Base-by-base conservation (phyloP, 2,797 vertebrate genomes). In the Chelon auratus region DNA sequence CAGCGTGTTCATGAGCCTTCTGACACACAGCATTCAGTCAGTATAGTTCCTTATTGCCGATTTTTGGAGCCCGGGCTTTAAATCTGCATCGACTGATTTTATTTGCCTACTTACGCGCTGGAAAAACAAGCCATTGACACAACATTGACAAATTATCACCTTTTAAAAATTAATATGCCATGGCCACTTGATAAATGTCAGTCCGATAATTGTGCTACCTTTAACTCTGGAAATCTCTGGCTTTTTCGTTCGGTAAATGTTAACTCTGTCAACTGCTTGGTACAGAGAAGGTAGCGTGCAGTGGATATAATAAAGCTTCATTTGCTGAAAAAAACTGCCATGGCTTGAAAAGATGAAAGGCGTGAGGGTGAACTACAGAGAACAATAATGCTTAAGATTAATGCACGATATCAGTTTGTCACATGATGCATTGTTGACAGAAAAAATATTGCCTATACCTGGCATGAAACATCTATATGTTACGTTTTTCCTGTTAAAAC, bases 161-260 rank as follows among this genome's bases (percentile, higher is more conserved):
- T 18, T 22, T 47, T 30, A 11, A 15, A 45, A 24, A 9, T 9
- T 18, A n/a, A 24, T 20, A 17, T 42, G 18, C 54, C 40, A 42
- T 30, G 7, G 14, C 24, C 59, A 56, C n/a, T 55, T 57, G 58
- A 55, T 60, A 30, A 47, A 53, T 68, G 22, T 24, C n/a, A 48
- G 8, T 37, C 33, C 5, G 4, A 12, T 30, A 14, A 20, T n/a
- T 71, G 42, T 3, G 18, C 45, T 48, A 50, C 33, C 17, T 53
- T 39, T 20, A 18, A 3, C n/a, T 48, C 48, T 47, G 18, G 15
- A 39, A 9, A 18, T 9, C n/a, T 48, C 48, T 47, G 18, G 15
- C 30, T 53, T 15, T 47, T 61, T 43, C 12, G 48, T 22, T 52
- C 60, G 47, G 51, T 48, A 54, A 68, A 50, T 17, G 15, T 37